phyloP scores from a whole-genome alignment of 2,113 vertebrate species.

The Protobothrops flavoviridis region DNA sequence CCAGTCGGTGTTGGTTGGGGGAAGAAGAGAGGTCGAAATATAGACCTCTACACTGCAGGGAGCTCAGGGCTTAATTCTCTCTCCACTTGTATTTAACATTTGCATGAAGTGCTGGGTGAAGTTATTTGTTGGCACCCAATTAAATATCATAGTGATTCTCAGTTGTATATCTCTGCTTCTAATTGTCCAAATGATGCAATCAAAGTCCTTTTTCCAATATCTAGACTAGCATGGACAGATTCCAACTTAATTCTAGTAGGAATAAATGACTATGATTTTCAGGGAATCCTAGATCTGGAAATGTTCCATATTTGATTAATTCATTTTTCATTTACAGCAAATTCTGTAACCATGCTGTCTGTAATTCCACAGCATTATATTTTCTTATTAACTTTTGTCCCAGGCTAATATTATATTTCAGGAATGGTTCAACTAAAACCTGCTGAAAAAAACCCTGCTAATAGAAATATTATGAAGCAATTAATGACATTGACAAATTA shows the following conservation, averaged over 20 bases:
- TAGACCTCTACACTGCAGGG: not conserved
- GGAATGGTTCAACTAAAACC: slow-evolving; percentile 63
- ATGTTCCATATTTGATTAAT: not conserved
- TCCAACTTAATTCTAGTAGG: not conserved
- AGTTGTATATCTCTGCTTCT: not conserved
- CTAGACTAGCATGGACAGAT: not conserved
- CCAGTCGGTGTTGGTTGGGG: not conserved
- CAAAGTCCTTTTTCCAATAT: not conserved
- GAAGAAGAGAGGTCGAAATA: not conserved
- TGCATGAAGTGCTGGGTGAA: not conserved
- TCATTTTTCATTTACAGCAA: not conserved
- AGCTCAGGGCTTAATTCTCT: not conserved
- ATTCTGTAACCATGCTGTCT: slow-evolving; percentile 39
- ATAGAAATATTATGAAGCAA: slow-evolving; percentile 70
- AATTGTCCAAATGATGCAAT: not conserved
- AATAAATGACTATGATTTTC: not conserved
- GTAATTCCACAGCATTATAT: slow-evolving; percentile 68
- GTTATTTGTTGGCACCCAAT: not conserved
- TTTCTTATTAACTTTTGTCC: slow-evolving; percentile 53
- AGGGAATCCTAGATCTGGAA: not conserved
- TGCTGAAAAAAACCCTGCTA: slow-evolving; percentile 65
- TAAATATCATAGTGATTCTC: not conserved
- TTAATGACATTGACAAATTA: slow-evolving; percentile 66
- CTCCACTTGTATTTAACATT: not conserved
- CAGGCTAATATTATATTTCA: slow-evolving; percentile 53